A percentile compares a stretch with the other conserved stretches of the same genome.
These are phyloP conservation scores for Mesaphorura yosii DNA, from an alignment of 1,140 invertebrate species.

Conservation along the genomic window DNA sequence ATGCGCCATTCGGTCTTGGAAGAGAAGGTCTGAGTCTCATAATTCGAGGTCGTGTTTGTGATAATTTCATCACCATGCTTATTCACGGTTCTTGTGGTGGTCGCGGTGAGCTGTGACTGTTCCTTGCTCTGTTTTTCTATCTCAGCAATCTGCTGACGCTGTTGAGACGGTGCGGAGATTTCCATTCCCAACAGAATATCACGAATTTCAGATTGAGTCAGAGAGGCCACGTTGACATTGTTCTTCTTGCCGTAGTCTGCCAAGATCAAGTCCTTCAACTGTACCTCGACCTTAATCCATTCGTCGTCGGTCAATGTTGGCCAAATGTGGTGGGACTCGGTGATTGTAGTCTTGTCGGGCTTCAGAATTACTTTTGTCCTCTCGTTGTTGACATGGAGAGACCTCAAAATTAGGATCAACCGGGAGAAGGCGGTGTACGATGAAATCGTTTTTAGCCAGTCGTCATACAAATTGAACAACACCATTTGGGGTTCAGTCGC, in stretches of 20 bases:
- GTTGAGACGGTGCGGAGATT: slow-evolving; percentile 95
- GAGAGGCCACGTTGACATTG: slow-evolving; percentile 96
- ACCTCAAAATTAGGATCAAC: slow-evolving; percentile 89
- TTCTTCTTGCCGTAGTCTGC: slow-evolving; percentile 99
- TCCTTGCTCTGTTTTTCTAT: slow-evolving; percentile 99
- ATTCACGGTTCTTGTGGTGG: slow-evolving; percentile 94
- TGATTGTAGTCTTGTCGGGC: slow-evolving; percentile 97
- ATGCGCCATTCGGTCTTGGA: slow-evolving; percentile 99
- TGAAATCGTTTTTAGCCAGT: slow-evolving; percentile 96
- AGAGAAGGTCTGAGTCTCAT: slow-evolving; percentile 95
- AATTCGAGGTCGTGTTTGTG: slow-evolving; percentile 95
- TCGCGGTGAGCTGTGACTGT: slow-evolving; percentile 94
- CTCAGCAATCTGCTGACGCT: slow-evolving; percentile 97
- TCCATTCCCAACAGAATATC: slow-evolving; percentile 99
- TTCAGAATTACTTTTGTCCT: slow-evolving; percentile 96
- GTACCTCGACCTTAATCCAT: slow-evolving; percentile 98
- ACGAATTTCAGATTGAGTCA: slow-evolving; percentile 97
- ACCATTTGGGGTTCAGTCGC: slow-evolving; percentile 99
- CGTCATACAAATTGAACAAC: slow-evolving; percentile 97
- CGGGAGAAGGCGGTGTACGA: slow-evolving; percentile 95
- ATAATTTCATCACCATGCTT: slow-evolving; percentile 99
- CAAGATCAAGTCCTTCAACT: slow-evolving; percentile 94
- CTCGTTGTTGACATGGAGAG: slow-evolving; percentile 97
- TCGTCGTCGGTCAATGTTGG: slow-evolving; percentile 93
- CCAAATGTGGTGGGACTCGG: slow-evolving; percentile 99